A percentile compares a stretch with the other conserved stretches of the same genome.
Conservation (phyloP, 1,140 invertebrate species). For the Globodera ellingtonae region DNA sequence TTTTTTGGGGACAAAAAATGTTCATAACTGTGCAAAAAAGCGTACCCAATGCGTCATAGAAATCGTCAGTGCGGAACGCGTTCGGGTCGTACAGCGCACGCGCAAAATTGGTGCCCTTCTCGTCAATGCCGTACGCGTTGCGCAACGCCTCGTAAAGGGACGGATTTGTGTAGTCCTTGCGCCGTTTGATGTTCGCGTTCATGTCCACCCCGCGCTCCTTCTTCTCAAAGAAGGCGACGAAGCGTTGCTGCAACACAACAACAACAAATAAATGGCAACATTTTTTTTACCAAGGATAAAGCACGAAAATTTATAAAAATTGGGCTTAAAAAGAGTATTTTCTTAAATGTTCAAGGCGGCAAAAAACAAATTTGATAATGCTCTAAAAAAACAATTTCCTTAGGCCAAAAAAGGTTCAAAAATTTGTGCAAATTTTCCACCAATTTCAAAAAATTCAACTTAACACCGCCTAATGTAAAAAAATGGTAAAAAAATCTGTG, state of each 20-base stretch:
- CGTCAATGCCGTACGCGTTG: constrained; percentile 25
- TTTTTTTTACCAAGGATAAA: no score
- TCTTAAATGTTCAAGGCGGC: no score
- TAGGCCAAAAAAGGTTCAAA: no score
- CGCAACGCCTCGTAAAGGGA: constrained; percentile 26
- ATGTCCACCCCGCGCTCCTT: constrained; percentile 25
- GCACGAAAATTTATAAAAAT: no score
- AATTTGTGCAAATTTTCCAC: no score
- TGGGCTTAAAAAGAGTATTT: no score
- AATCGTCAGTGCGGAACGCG: constrained; percentile 19
- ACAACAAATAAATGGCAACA: background rate
- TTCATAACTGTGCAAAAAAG: background rate
- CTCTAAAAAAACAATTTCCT: background rate
- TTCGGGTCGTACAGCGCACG: constrained; percentile 21
- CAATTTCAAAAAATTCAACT: no score
- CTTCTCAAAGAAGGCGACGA: constrained; percentile 12
- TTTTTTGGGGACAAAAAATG: no score
- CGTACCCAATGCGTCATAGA: constrained; percentile 26
- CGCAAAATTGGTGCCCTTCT: constrained; percentile 30
- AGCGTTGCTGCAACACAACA: constrained; percentile 16
- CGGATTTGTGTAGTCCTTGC: constrained; percentile 29
- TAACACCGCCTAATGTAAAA: no score
- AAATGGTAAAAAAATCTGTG: no score
- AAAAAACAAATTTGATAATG: background rate
- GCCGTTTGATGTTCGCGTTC: constrained; percentile 21